Conservation (phyloP, 2,797 vertebrate genomes). For the Cynopterus sphinx region DNA sequence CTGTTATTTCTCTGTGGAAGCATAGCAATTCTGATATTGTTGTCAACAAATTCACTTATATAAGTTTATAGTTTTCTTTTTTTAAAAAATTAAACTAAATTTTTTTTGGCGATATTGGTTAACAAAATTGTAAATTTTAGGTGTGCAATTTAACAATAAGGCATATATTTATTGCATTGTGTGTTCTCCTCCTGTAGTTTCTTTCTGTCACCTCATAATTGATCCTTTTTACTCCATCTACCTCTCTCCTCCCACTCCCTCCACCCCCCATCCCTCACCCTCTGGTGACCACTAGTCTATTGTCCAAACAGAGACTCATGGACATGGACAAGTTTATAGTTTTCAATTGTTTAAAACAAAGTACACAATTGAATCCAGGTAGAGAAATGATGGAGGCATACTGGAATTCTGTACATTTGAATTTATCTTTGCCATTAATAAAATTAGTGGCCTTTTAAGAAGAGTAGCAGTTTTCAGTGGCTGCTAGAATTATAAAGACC, state of each 20-base stretch:
- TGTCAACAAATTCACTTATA: not conserved
- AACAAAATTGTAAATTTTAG: too few species aligned
- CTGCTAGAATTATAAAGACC: not conserved
- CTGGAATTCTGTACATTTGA: not conserved
- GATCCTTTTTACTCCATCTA: too few species aligned
- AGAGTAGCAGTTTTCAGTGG: not conserved
- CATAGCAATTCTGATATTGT: not conserved
- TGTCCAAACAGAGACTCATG: too few species aligned
- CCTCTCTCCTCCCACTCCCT: too few species aligned
- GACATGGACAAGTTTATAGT: not conserved
- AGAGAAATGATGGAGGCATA: not conserved
- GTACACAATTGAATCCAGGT: not conserved
- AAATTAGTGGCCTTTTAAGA: not conserved
- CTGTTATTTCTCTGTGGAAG: not conserved
- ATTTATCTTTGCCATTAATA: not conserved
- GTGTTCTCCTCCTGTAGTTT: too few species aligned
- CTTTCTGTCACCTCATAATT: too few species aligned
- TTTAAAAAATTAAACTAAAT: too few species aligned
- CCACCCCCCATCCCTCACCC: too few species aligned
- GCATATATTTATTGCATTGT: too few species aligned
- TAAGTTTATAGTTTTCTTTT: not conserved
- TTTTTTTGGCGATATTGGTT: too few species aligned
- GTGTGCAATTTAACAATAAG: too few species aligned
- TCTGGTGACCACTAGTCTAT: too few species aligned
- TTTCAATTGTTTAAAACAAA: constrained; percentile 8